These are phyloP conservation scores for Drosophila oshimai DNA, from an alignment of 1,140 invertebrate genomes.

Conservation along the genomic window DNA sequence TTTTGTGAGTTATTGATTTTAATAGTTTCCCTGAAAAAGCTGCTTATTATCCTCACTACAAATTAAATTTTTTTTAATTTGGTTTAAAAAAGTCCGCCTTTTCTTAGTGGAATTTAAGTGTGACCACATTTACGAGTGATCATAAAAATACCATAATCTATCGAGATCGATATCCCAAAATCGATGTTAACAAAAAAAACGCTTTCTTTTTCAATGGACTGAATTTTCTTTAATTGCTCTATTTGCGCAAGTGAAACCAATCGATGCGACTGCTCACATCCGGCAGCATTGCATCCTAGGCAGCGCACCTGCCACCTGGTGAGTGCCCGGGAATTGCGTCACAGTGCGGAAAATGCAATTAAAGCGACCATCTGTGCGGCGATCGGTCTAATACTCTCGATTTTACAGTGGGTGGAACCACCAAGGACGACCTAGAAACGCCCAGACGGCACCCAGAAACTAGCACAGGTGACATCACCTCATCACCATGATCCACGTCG, in stretches of 20 bases:
- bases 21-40: too few species aligned
- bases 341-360: constrained; percentile 21
- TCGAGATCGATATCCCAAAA: too few species aligned
- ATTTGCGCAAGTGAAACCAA: constrained; percentile 60
- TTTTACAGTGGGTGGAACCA: constrained; percentile 23
- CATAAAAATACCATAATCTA: too few species aligned
- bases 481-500: constrained; percentile 84
- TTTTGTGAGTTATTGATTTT: too few species aligned
- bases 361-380: constrained; percentile 47
- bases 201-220: constrained; percentile 64
- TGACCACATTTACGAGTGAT: too few species aligned
- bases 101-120: too few species aligned
- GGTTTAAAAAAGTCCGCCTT: too few species aligned
- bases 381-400: background rate
- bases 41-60: too few species aligned
- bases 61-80: too few species aligned
- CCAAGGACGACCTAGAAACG: constrained; percentile 43
- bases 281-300: constrained; percentile 52
- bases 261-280: constrained; percentile 48
- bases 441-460: constrained; percentile 11
- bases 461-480: constrained; percentile 34
- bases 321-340: constrained; percentile 7
- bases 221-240: constrained; percentile 62
- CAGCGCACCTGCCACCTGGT: constrained; percentile 33
- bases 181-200: too few species aligned